A percentile compares a stretch with the other conserved stretches of the same genome.
Evolutionary conservation across 2,113 vertebrate species (phyloP).

Genomic region (Apodemus sylvaticus): DNA sequence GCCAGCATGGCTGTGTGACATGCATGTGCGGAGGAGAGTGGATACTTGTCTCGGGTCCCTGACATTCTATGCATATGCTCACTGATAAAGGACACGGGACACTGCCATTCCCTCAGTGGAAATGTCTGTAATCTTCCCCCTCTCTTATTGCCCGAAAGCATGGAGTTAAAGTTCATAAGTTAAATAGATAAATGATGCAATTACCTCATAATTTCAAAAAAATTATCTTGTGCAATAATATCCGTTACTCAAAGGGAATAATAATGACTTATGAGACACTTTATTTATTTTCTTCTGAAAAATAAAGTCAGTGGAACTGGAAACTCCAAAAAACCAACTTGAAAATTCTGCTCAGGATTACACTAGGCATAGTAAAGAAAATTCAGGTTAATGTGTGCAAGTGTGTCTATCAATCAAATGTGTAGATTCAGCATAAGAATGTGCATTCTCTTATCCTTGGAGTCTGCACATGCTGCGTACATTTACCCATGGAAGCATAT

Average conservation of each 20-base stretch:
- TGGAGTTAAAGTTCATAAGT: constrained; percentile 2
- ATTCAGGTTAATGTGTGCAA: background rate
- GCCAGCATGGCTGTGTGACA: too few species aligned
- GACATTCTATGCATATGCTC: background rate
- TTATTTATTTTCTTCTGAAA: background rate
- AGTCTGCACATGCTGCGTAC: too few species aligned
- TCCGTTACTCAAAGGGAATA: background rate
- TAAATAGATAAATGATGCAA: background rate
- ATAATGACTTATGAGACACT: constrained; percentile 4
- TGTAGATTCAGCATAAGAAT: background rate
- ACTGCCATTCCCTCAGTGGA: background rate
- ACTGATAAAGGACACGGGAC: background rate
- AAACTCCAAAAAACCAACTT: background rate
- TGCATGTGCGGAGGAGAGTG: background rate
- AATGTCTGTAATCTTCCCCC: background rate
- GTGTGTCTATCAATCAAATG: background rate
- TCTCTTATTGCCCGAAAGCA: background rate
- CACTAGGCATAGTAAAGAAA: constrained; percentile 24
- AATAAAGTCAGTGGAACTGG: background rate
- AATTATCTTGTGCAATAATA: background rate
- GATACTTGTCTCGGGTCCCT: background rate
- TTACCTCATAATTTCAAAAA: background rate
- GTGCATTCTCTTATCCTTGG: too few species aligned
- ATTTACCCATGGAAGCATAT: too few species aligned
- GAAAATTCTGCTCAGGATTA: background rate